A percentile compares a stretch with the other conserved stretches of the same genome.
Evolutionary conservation across 2,113 vertebrate species (phyloP).

Genomic region (Ophthalmolycus amberensis): DNA sequence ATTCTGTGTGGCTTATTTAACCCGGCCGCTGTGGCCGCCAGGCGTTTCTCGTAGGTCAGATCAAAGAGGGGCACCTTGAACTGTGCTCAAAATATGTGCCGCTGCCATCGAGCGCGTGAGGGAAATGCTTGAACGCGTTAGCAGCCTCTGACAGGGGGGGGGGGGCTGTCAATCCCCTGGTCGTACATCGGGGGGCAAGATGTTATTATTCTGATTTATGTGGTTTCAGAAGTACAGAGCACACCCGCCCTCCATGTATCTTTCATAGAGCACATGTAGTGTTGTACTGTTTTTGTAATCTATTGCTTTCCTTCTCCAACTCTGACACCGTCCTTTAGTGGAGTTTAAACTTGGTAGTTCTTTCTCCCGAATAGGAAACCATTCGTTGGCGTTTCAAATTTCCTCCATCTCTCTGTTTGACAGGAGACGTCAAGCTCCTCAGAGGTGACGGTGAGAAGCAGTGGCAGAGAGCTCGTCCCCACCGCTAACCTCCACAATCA

Average conservation of each 20-base stretch:
- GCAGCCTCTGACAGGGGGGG: conserved; percentile 10
- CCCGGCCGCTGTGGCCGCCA: neutral
- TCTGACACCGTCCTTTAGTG: conserved; percentile 16
- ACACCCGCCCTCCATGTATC: conserved; percentile 36
- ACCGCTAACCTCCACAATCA: conserved; percentile 78
- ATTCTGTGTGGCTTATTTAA: conserved; percentile 38
- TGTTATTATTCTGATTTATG: conserved; percentile 27
- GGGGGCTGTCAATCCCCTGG: conserved; percentile 53
- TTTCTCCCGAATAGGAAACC: conserved; percentile 43
- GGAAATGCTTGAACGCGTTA: conserved; percentile 64
- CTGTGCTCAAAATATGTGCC: conserved; percentile 25
- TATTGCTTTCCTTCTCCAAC: conserved; percentile 25
- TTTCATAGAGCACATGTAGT: conserved; percentile 52
- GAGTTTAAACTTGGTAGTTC: conserved; percentile 42
- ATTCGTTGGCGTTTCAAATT: conserved; percentile 30
- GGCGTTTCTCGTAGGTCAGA: conserved; percentile 40
- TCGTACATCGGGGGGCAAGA: conserved; percentile 24
- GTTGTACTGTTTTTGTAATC: conserved; percentile 52
- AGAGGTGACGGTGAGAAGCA: conserved; percentile 81
- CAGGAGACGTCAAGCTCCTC: conserved; percentile 87
- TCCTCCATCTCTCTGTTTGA: conserved; percentile 33
- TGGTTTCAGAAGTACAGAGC: conserved; percentile 23
- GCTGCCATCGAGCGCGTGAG: conserved; percentile 40
- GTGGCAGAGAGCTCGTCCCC: conserved; percentile 75
- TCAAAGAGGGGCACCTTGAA: conserved; percentile 66